Conservation (phyloP, 2,888 invertebrate genomes). For the Macrosiphum euphorbiae region DNA sequence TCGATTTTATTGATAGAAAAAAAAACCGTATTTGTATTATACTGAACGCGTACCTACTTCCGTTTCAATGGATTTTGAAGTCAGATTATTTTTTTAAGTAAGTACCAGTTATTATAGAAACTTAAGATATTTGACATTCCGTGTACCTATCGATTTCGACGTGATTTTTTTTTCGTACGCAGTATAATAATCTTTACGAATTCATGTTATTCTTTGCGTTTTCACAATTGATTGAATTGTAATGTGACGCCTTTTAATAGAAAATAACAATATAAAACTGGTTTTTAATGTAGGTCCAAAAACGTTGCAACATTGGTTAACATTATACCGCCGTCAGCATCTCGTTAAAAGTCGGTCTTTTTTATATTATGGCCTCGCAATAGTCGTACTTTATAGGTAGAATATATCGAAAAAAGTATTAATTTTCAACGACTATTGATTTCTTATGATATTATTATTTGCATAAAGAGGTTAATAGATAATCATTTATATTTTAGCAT, state of each 20-base stretch:
- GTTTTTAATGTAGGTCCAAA: constrained; percentile 37
- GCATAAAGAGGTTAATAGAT: background rate
- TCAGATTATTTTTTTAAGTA: background rate
- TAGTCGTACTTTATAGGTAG: background rate
- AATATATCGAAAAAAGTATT: background rate
- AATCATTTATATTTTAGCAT: background rate
- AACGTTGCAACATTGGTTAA: constrained; percentile 26
- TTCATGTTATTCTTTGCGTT: constrained; percentile 23
- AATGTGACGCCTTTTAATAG: constrained; percentile 53
- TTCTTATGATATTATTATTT: background rate
- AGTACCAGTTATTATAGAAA: background rate
- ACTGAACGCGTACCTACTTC: no score
- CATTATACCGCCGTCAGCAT: background rate
- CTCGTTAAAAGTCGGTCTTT: constrained; percentile 33
- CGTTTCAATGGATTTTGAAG: background rate
- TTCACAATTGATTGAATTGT: constrained; percentile 44
- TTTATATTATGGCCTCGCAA: background rate
- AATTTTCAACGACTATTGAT: background rate
- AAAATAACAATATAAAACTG: constrained; percentile 40
- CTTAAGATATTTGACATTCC: constrained; percentile 5
- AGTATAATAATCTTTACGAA: background rate
- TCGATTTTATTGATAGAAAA: background rate
- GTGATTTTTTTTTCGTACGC: background rate
- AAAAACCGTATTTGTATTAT: background rate
- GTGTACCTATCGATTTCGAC: constrained; percentile 31